A percentile compares a stretch with the other conserved stretches of the same genome.
Conservation (phyloP, 1,140 invertebrate genomes). For the Drosophila sechellia region DNA sequence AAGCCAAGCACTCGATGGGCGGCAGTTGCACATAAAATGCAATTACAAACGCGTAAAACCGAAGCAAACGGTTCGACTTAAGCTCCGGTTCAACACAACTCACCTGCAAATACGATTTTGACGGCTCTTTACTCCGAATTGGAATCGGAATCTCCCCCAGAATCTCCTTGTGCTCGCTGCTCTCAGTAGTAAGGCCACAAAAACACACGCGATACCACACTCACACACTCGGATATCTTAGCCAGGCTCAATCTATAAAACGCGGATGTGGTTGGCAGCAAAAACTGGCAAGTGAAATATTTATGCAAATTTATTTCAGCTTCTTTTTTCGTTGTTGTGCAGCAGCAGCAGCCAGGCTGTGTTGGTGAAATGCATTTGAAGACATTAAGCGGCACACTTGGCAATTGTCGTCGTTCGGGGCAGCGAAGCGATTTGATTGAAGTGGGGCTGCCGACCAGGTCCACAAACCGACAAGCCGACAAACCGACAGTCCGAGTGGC, state of each 20-base stretch:
- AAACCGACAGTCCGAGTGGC: slow-evolving; percentile 44
- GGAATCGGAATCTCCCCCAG: slow-evolving; percentile 19
- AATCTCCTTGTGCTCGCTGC: slow-evolving; percentile 10
- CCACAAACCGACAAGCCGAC: slow-evolving; percentile 8
- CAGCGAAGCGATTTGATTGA: slow-evolving; percentile 70
- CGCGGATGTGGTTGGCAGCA: slow-evolving; percentile 70
- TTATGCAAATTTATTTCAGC: slow-evolving; percentile 80
- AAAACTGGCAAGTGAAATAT: slow-evolving; percentile 78
- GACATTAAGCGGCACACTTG: slow-evolving; percentile 81
- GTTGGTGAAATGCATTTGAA: slow-evolving; percentile 73
- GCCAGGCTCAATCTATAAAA: slow-evolving; percentile 68
- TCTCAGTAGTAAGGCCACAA: slow-evolving; percentile 20
- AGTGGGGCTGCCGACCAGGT: slow-evolving; percentile 43
- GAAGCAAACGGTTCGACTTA: slow-evolving; percentile 38
- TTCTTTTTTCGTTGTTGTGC: slow-evolving; percentile 52
- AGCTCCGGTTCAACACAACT: slow-evolving; percentile 29
- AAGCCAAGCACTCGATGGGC: slow-evolving; percentile 28
- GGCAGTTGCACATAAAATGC: slow-evolving; percentile 71
- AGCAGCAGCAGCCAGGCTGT: slow-evolving; percentile 4
- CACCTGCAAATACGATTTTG: slow-evolving; percentile 52
- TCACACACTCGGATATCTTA: slow-evolving; percentile 11
- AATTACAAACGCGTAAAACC: slow-evolving; percentile 74
- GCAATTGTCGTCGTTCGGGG: slow-evolving; percentile 79
- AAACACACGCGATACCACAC: slow-evolving; percentile 16
- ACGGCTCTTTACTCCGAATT: slow-evolving; percentile 7